Percentiles rank a stretch among this genome's conserved stretches.
Conservation (phyloP, 1,140 invertebrate genomes). For the Procambarus virginalis region DNA sequence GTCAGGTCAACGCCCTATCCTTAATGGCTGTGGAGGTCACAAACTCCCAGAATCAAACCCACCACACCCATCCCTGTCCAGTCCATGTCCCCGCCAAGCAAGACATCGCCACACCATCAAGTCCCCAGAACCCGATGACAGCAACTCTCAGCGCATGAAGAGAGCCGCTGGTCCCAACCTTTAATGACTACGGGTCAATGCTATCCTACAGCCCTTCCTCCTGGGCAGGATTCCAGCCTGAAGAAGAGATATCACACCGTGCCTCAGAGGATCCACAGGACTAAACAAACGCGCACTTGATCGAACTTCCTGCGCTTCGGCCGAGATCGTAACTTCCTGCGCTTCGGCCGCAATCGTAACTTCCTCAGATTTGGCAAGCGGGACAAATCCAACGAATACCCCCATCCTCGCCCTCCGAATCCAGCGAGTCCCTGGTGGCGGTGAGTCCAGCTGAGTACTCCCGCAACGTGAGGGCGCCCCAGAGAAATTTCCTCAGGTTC, state of each 20-base stretch:
- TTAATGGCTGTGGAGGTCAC: not conserved
- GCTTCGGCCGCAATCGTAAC: not conserved
- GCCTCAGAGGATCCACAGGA: not conserved
- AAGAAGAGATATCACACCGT: conserved; percentile 18
- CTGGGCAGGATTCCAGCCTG: not conserved
- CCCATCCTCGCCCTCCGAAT: not conserved
- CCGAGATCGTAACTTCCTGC: no score
- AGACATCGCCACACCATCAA: not conserved
- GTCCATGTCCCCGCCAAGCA: not conserved
- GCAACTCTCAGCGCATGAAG: conserved; percentile 13
- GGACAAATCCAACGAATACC: not conserved
- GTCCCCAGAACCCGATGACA: not conserved
- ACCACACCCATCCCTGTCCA: not conserved
- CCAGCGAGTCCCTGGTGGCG: not conserved
- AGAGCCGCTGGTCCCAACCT: not conserved
- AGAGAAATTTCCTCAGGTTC: conserved; percentile 35
- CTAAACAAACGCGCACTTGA: conserved; percentile 24
- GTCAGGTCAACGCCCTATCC: not conserved
- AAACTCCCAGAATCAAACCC: not conserved
- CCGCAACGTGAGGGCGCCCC: not conserved
- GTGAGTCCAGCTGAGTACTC: not conserved
- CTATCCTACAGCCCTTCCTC: not conserved
- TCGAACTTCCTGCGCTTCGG: not conserved
- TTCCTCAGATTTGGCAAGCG: conserved; percentile 51
- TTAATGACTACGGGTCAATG: not conserved